Conservation (phyloP, 2,113 vertebrate genomes). For the Lanius collurio region DNA sequence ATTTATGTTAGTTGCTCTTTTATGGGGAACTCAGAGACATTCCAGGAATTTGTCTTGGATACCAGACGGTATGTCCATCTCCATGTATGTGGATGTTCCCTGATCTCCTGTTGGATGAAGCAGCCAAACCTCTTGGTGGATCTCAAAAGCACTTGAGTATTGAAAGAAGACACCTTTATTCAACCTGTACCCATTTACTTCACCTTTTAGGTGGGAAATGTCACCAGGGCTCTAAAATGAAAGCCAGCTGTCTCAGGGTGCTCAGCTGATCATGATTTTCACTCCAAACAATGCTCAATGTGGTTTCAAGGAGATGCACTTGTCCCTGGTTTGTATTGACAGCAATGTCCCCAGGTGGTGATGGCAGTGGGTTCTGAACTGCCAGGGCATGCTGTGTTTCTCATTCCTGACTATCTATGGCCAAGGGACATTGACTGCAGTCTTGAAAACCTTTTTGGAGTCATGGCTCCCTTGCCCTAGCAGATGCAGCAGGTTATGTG, state of each 20-base stretch:
- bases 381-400: neutral
- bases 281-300: neutral
- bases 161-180: neutral
- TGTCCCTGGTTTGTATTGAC: neutral
- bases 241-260: neutral
- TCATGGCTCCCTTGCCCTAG: neutral
- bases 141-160: neutral
- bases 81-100: rapidly evolving
- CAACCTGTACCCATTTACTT: neutral
- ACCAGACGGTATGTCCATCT: neutral
- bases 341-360: neutral
- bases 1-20: neutral
- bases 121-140: neutral
- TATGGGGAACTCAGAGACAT: neutral
- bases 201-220: neutral
- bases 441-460: neutral
- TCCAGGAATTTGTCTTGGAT: neutral
- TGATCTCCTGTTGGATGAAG: neutral
- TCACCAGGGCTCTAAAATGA: neutral
- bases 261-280: neutral
- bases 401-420: neutral
- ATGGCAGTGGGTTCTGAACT: rapidly evolving
- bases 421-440: neutral
- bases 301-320: neutral
- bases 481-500: neutral